Evolutionary conservation across 2,797 vertebrate species (phyloP), one percentile per base, ranked within the genome.

Genomic region (Silurus lanzhouensis): DNA sequence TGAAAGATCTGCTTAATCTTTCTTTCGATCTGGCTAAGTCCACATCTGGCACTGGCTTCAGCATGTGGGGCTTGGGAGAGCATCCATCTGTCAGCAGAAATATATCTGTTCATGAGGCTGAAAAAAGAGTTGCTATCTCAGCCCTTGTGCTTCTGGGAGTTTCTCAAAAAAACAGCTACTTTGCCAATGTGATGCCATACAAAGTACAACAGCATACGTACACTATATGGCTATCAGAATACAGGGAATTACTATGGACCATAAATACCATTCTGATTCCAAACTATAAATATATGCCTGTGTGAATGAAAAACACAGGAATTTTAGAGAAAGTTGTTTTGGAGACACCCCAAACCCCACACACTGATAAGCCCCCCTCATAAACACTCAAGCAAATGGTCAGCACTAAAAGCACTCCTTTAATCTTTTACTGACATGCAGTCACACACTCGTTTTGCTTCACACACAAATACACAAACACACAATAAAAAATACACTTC

Each of bases 101-200:
- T 93, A 93, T 94, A 94, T 94, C 92, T 93, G 89, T 78, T 88
- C 90, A 89, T 85, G 83, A 85, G 87, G 61, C 82, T 85, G 93
- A 92, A 91, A 93, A 89, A 64, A 60, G 85, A 85, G 80, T 90
- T 90, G 88, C 92, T 93, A 93, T 92, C 92, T 91, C 90, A 90
- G 89, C 90, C 44, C 87, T 88, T 60, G 87, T 88, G 48, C 79
- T 90, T 93, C 91, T 92, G 91, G 3, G 82, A 68, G 70, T 67
- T 76, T 38, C 71, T 55, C 31, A 60, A n/a, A 61, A 86, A 52
- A 60, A 63, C 6, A 19, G 61, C 64, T 31, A 31, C 70, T 78
- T 38, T 38, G 61, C 48, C 57, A 66, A 66, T 44, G 27, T 67
- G 38, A 77, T 76, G 15, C 48, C 25, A 15, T 17, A n/a, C 46